phyloP scores from a whole-genome alignment of 2,113 vertebrate genomes.

The Catagonus wagneri region DNA sequence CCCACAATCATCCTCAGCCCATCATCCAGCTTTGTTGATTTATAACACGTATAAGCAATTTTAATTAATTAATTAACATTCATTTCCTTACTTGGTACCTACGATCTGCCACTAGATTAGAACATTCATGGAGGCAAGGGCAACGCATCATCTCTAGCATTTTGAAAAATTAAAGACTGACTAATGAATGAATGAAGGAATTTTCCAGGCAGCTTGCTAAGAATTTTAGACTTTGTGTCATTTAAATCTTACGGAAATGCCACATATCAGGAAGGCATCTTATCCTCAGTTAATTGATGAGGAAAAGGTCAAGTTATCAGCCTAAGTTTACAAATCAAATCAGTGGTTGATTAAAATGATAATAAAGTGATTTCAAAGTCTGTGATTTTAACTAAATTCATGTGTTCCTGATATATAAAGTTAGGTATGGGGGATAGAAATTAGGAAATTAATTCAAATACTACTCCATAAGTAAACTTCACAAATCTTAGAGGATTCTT shows the following conservation, averaged over 20 bases:
- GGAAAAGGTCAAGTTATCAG: not conserved
- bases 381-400: no score
- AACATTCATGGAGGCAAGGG: not conserved
- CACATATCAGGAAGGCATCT: not conserved
- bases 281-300: not conserved
- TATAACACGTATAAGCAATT: not conserved
- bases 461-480: not conserved
- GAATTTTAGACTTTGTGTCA: not conserved
- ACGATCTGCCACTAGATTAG: not conserved
- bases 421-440: not conserved
- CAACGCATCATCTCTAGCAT: not conserved
- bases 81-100: not conserved
- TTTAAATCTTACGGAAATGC: not conserved
- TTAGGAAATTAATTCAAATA: not conserved
- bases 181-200: not conserved
- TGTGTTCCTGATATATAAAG: not conserved
- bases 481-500: not conserved
- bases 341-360: not conserved
- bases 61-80: not conserved
- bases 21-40: not conserved
- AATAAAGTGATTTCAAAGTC: not conserved
- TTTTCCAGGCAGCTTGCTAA: not conserved
- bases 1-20: not conserved
- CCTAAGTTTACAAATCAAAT: not conserved
- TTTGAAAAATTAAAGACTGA: not conserved